Base-by-base conservation (phyloP, 2,888 invertebrate genomes). In the Labia minor region DNA sequence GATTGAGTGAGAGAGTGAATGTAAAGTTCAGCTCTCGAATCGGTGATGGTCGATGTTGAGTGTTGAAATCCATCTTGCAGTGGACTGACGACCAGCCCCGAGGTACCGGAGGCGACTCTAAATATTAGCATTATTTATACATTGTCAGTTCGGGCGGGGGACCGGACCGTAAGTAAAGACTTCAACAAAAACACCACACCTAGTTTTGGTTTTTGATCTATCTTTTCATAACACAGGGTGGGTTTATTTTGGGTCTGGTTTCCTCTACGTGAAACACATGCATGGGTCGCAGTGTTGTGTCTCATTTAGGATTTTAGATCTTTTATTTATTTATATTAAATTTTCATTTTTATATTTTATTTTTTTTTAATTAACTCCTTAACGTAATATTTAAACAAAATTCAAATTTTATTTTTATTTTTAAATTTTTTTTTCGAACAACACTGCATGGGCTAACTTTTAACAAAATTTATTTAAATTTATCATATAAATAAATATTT, bases 101-200 rank as follows among this genome's bases (percentile, higher is more conserved):
- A 49, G 49, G 49, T 49, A 49, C 49, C 49, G 49, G 49, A 49
- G 49, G 49, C 49, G 49, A 49, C 49, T 49, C 49, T 49, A 49
- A 49, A 49, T 49, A 49, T 49, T 49, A 49, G 49, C 49, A 49
- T 49, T 49, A 49, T 49, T 49, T 49, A 49, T 10, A 49, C 49
- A 49, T 49, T 49, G 49, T 49, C 49, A 49, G 49, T 49, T 49
- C 49, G 49, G 49, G 49, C 49, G 49, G 49, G 49, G 49, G 49
- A 49, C 49, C 49, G 49, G 49, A 49, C 49, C 49, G 49, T 49
- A 49, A 49, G 49, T 49, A 49, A 26, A 49, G 49, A 49, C 49
- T 49, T 49, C 49, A 49, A 49, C 49, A 49, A 49, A 26, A 26
- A 49, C 49, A 49, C n/a, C 49, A 49, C 49, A 49, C 49, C 49